These are phyloP conservation scores for Drosophila mauritiana DNA, from an alignment of 1,140 invertebrate species.

Conservation along the genomic window DNA sequence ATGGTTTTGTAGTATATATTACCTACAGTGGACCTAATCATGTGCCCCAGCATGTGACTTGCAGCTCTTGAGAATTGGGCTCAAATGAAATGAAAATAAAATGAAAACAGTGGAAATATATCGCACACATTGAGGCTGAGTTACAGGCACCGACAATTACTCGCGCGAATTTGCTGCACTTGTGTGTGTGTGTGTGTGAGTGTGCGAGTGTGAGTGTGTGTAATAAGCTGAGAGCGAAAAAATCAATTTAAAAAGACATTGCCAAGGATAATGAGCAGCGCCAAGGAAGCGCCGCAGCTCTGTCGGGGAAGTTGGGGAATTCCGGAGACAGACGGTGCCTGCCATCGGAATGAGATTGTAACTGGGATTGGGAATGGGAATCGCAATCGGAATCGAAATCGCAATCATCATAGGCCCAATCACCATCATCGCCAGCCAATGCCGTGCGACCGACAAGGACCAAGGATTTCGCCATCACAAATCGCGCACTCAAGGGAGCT, in stretches of 20 bases:
- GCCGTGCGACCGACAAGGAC: not conserved
- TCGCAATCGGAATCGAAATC: not conserved
- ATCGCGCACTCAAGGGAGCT: constrained; percentile 27
- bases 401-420: constrained; percentile 16
- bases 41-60: too few species aligned
- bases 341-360: not conserved
- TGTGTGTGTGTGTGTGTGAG: not conserved
- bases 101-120: constrained; percentile 36
- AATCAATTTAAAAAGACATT: constrained; percentile 75
- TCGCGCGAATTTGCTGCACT: not conserved
- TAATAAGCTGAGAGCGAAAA: constrained; percentile 61
- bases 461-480: constrained; percentile 8
- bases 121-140: constrained; percentile 15
- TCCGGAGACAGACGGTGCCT: constrained; percentile 5
- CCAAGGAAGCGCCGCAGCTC: constrained; percentile 2
- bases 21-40: too few species aligned
- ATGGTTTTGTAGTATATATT: too few species aligned
- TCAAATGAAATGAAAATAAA: constrained; percentile 8
- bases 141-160: constrained; percentile 25
- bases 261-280: constrained; percentile 71
- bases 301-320: not conserved
- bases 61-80: not conserved
- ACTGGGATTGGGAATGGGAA: too few species aligned
- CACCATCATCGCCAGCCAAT: not conserved
- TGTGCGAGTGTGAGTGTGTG: not conserved